Evolutionary conservation across 2,797 vertebrate species (phyloP).

Genomic region (Sebastiscus tertius): DNA sequence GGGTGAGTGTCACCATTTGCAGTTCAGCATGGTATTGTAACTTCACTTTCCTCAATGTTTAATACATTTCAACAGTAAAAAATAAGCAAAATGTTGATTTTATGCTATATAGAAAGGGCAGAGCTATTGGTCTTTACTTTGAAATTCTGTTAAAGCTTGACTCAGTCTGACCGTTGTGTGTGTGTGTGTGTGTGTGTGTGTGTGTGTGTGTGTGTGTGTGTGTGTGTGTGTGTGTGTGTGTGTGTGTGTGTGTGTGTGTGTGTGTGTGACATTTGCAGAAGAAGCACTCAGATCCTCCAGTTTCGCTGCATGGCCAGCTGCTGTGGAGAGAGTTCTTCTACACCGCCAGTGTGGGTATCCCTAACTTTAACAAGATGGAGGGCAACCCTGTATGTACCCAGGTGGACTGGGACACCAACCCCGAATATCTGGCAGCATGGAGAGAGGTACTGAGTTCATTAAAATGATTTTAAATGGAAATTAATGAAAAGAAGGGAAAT

Average conservation of each 20-base stretch:
- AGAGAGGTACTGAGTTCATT: constrained; percentile 66
- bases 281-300: constrained; percentile 82
- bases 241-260: not conserved
- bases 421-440: constrained; percentile 76
- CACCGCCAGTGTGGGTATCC: constrained; percentile 77
- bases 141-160: not conserved
- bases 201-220: not conserved
- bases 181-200: not conserved
- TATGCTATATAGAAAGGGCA: not conserved
- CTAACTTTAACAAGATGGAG: constrained; percentile 82
- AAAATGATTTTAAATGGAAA: not conserved
- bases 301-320: constrained; percentile 85
- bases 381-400: constrained; percentile 80
- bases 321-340: constrained; percentile 89
- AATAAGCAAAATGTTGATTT: not conserved
- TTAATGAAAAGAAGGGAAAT: not conserved
- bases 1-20: constrained; percentile 64
- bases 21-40: not conserved
- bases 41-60: not conserved
- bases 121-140: not conserved
- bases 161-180: not conserved
- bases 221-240: not conserved
- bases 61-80: not conserved
- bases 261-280: constrained; percentile 61
- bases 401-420: constrained; percentile 81